Evolutionary conservation across 2,113 vertebrate species (phyloP), one percentile per base, ranked within the genome.

Genomic region (Gobio gobio): DNA sequence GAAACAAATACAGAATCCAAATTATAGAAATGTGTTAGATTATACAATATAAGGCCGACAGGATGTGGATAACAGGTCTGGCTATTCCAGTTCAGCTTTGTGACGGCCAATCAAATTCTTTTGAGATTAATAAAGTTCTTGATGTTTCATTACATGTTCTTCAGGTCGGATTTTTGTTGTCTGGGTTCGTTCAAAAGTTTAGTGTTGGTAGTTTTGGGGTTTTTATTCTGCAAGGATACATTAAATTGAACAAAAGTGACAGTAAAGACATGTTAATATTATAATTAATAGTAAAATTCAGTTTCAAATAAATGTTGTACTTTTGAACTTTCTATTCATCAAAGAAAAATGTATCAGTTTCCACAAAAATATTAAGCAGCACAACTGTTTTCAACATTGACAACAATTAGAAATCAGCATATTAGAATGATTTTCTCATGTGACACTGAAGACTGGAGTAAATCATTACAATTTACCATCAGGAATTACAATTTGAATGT

Each of bases 1-100:
- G 61, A 88, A 86, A 77, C 16, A 73, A 73, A 61, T 5, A 56
- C 54, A 73, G 12, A 47, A 74, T 78, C 14, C 14, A 29, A 82
- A 61, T 63, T 43, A 8, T 24, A 43, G 12, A 78, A 78, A 78
- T 14, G 76, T 10, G 10, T 59, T 9, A 77, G 10, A 77, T 33
- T 26, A 36, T 33, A 76, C 29, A 66, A 36, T 66, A 33, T 20
- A 66, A 20, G 8, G 14, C 29, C 5, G 29, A 68, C 64, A 68
- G 29, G 64, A 68, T 36, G 64, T 68, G 63, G 29, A 66, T 8
- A 56, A 20, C 51, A 56, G 54, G 54, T 8, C 22, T 66, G 29
- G 29, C 64, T 66, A 40, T 70, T 70, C 8, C 10, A 40, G 18
- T 40, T 70, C 16, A 22, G 18, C 8, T 68, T 68, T 68, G 1